Conservation (phyloP, 37 sponge, comb jelly and placozoan genomes). For the Cliona cf. orientalis region DNA sequence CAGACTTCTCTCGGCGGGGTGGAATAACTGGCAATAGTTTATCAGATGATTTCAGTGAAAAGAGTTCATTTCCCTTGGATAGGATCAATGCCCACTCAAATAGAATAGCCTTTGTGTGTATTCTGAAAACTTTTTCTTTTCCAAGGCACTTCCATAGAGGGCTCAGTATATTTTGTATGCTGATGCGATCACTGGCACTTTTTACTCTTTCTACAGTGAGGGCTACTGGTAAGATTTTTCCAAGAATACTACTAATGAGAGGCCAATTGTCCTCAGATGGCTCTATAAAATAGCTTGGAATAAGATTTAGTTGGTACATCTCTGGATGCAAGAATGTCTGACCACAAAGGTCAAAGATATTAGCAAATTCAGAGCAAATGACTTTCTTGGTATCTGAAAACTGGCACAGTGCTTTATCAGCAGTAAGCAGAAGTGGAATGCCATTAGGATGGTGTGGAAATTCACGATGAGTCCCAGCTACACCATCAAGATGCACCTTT, state of each 20-base stretch:
- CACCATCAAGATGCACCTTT: neutral
- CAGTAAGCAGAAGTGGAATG: slow-evolving; percentile 17
- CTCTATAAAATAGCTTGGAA: neutral
- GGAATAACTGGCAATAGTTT: slow-evolving; percentile 6
- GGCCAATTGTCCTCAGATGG: neutral
- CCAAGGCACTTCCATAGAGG: slow-evolving; percentile 9
- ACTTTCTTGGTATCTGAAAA: neutral
- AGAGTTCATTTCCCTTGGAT: neutral
- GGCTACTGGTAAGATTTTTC: neutral
- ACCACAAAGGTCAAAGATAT: neutral
- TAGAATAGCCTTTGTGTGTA: neutral
- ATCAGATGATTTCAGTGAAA: neutral
- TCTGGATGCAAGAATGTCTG: slow-evolving; percentile 14
- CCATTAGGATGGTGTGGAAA: slow-evolving; percentile 7
- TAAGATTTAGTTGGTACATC: neutral
- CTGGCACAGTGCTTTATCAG: slow-evolving; percentile 1
- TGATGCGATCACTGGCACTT: neutral
- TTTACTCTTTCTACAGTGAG: neutral
- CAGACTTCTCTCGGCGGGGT: neutral
- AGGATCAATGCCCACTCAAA: slow-evolving; percentile 14
- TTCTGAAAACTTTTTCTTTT: neutral
- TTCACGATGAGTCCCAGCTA: neutral
- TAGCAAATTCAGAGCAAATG: slow-evolving; percentile 5
- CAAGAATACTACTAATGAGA: neutral
- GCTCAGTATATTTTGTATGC: neutral